These are phyloP conservation scores for Orthosia gothica DNA, from an alignment of 2,888 invertebrate species.

Conservation along the genomic window DNA sequence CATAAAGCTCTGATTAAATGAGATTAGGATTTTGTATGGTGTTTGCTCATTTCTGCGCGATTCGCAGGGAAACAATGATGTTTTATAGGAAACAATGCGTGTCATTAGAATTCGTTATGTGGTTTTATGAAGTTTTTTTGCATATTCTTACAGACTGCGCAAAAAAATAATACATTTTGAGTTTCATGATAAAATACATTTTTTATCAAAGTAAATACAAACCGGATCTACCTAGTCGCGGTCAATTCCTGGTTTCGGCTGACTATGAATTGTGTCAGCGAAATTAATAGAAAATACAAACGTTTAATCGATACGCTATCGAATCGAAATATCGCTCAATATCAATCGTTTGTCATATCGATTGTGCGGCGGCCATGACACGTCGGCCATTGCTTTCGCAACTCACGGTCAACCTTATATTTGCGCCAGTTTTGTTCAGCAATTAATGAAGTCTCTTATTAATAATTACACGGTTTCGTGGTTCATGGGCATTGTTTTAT, in stretches of 20 bases:
- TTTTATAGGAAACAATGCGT: conserved; percentile 24
- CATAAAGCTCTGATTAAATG: conserved; percentile 45
- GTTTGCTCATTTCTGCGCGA: conserved; percentile 16
- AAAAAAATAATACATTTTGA: not conserved
- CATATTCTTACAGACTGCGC: not conserved
- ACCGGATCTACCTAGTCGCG: conserved; percentile 30
- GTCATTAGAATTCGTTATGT: not conserved
- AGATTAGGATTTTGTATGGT: conserved; percentile 46
- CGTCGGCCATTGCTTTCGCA: conserved; percentile 80
- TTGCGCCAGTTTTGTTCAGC: conserved; percentile 71
- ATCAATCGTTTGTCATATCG: conserved; percentile 67
- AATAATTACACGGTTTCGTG: conserved; percentile 62
- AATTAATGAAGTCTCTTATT: conserved; percentile 69
- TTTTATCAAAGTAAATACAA: conserved; percentile 9
- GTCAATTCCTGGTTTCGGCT: conserved; percentile 35
- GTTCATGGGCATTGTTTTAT: conserved; percentile 61
- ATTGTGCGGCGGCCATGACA: conserved; percentile 83
- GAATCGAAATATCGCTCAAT: conserved; percentile 62
- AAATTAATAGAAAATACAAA: conserved; percentile 47
- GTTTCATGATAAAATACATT: conserved; percentile 3
- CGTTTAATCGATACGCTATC: conserved; percentile 56
- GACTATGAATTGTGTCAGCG: conserved; percentile 20
- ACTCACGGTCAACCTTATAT: conserved; percentile 81
- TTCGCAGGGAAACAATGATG: conserved; percentile 34
- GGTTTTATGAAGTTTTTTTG: conserved; percentile 25